These are phyloP conservation scores for Leptosomus discolor DNA, from an alignment of 2,113 vertebrate genomes.

Conservation along the genomic window DNA sequence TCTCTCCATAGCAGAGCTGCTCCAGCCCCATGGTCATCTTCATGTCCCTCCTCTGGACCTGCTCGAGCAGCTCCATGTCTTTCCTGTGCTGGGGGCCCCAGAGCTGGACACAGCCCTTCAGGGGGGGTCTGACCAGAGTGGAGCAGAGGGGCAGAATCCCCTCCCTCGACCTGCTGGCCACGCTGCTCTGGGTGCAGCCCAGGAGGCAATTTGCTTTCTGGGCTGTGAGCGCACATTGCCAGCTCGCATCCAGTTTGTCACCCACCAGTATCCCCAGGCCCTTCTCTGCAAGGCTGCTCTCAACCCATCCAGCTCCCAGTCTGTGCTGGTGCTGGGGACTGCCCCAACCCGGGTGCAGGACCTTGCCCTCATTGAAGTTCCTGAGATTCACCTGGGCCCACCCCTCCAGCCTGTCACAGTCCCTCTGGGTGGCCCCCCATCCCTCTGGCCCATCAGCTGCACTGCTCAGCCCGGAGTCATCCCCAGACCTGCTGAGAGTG, in stretches of 20 bases:
- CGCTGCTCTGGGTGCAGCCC: not conserved
- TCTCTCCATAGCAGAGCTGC: not conserved
- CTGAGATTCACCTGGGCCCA: not conserved
- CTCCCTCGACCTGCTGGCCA: not conserved
- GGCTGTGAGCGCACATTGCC: accelerated
- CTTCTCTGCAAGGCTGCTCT: not conserved
- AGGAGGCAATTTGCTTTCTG: not conserved
- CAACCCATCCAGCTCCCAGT: not conserved
- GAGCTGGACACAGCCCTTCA: not conserved
- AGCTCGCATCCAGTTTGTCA: not conserved
- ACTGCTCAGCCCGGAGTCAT: not conserved
- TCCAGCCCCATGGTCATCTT: not conserved
- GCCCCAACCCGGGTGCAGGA: not conserved
- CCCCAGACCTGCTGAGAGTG: not conserved
- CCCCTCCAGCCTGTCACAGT: not conserved
- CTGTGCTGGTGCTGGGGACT: not conserved
- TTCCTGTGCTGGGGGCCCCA: not conserved
- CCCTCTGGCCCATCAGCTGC: not conserved
- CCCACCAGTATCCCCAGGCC: not conserved
- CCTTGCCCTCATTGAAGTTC: too few relatives aligned
- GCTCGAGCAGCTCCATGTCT: not conserved
- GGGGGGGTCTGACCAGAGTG: not conserved
- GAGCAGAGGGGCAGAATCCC: not conserved
- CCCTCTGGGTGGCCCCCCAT: not conserved
- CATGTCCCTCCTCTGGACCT: not conserved